phyloP scores from a whole-genome alignment of 1,140 invertebrate species.

The Cydia fagiglandana region DNA sequence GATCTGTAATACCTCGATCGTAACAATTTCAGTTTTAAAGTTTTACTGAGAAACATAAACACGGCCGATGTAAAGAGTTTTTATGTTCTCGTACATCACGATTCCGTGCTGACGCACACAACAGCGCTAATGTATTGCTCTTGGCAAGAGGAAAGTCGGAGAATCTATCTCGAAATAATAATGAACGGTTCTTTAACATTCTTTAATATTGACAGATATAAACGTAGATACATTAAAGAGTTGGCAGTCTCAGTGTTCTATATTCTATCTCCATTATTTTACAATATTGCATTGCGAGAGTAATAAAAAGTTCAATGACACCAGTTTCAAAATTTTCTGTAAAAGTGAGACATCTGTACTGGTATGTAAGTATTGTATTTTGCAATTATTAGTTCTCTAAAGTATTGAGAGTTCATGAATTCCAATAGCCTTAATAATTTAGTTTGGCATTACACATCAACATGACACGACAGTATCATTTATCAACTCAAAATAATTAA shows the following conservation, averaged over 20 bases:
- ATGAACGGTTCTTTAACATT: constrained; percentile 18
- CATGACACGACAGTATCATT: neutral
- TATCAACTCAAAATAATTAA: neutral
- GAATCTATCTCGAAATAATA: constrained; percentile 20
- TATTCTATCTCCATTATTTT: constrained; percentile 12
- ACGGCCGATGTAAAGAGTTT: constrained; percentile 38
- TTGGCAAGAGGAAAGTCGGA: constrained; percentile 39
- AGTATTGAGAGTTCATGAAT: neutral
- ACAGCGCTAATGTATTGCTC: constrained; percentile 36
- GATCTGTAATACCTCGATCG: neutral
- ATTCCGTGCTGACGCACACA: constrained; percentile 39
- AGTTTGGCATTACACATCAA: neutral
- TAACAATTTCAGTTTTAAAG: constrained; percentile 26
- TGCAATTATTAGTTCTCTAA: neutral
- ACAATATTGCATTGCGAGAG: neutral
- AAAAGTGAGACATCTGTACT: neutral
- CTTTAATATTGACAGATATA: constrained; percentile 32
- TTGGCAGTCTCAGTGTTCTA: constrained; percentile 30
- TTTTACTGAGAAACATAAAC: constrained; percentile 40
- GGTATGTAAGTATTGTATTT: neutral
- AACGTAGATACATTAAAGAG: neutral
- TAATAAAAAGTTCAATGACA: neutral
- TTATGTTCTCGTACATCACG: constrained; percentile 29
- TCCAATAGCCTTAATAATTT: too few relatives aligned
- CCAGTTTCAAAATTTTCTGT: neutral